Conservation (phyloP, 2,797 vertebrate genomes). For the Scolopax rusticola region DNA sequence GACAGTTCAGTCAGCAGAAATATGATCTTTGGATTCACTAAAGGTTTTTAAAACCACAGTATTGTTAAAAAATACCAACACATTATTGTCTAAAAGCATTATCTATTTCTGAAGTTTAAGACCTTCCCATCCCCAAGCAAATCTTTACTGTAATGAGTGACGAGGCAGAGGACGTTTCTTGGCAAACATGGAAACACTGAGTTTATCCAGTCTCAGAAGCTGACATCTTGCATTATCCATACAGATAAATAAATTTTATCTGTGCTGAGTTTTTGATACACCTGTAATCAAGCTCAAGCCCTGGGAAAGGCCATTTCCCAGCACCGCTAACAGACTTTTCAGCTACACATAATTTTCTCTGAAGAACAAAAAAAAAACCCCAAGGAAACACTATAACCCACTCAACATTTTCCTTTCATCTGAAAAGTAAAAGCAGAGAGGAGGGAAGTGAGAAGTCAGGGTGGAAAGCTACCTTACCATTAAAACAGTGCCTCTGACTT, state of each 20-base stretch:
- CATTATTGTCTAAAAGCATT: neutral
- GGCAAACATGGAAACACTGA: neutral
- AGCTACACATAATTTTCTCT: neutral
- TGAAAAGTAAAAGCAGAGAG: slow-evolving; percentile 17
- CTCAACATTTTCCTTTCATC: neutral
- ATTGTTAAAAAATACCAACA: neutral
- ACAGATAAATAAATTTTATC: neutral
- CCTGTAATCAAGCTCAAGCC: neutral
- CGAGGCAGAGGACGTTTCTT: neutral
- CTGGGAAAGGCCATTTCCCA: slow-evolving; percentile 8
- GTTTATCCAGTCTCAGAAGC: neutral
- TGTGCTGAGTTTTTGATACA: neutral
- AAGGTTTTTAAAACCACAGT: neutral
- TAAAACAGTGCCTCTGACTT: slow-evolving; percentile 66
- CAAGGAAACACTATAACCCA: neutral
- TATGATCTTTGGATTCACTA: slow-evolving; percentile 70
- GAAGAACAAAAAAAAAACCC: neutral
- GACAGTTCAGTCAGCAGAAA: slow-evolving; percentile 85
- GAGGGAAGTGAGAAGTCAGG: slow-evolving; percentile 33
- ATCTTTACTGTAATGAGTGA: neutral
- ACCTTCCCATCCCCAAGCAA: slow-evolving; percentile 24
- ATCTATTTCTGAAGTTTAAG: neutral
- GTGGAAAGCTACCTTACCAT: slow-evolving; percentile 78
- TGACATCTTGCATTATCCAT: neutral
- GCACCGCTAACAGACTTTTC: neutral